phyloP scores from a whole-genome alignment of 1,140 invertebrate genomes.

The Akabosia matsudoensis region DNA sequence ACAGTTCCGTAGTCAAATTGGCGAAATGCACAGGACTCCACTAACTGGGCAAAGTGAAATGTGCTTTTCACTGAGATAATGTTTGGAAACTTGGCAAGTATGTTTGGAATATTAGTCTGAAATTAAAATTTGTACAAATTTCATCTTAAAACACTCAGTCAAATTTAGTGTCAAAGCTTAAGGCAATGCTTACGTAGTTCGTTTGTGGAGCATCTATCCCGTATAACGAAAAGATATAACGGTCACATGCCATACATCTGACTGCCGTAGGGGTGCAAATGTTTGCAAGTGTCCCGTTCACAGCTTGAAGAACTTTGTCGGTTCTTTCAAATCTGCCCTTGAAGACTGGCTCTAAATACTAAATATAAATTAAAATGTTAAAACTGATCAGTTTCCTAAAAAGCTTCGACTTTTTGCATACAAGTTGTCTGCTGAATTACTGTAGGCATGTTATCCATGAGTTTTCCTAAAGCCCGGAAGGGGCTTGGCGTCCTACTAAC shows the following conservation, averaged over 20 bases:
- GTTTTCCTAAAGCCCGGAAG: not conserved
- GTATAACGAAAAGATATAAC: not conserved
- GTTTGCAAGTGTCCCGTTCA: not conserved
- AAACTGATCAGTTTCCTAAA: too few species aligned
- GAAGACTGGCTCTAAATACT: too few species aligned
- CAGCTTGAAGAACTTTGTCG: too few species aligned
- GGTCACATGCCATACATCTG: not conserved
- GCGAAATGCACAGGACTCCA: not conserved
- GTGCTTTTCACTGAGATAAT: not conserved
- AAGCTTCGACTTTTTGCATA: too few species aligned
- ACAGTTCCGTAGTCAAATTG: slow-evolving; percentile 30
- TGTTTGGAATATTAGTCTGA: not conserved
- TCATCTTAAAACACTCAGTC: not conserved
- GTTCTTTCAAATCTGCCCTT: too few species aligned
- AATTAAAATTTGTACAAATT: not conserved
- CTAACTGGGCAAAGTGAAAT: not conserved
- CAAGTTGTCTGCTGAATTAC: too few species aligned
- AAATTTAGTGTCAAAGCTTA: not conserved
- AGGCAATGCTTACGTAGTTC: not conserved
- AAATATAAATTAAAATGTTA: too few species aligned
- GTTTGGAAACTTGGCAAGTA: not conserved
- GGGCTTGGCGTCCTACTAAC: not conserved
- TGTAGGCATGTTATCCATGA: not conserved
- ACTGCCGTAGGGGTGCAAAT: not conserved
- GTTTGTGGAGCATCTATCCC: not conserved